phyloP scores from a whole-genome alignment of 2,888 invertebrate species.

The Trichopoda pennipes region DNA sequence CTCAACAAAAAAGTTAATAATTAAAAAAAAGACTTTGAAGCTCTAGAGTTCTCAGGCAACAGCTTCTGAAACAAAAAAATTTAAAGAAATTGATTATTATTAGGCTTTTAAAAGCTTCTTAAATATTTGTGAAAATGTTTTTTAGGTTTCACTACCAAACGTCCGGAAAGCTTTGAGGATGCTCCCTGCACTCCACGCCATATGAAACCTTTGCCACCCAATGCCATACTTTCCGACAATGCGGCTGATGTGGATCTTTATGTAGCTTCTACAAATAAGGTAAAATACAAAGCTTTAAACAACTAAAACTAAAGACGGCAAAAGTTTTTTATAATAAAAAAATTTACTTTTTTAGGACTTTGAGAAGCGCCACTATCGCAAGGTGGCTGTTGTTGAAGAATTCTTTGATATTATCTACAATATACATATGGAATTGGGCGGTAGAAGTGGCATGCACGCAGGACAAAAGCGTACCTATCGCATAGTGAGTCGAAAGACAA shows the following conservation, averaged over 20 bases:
- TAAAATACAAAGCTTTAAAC: slow-evolving; percentile 42
- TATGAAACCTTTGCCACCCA: slow-evolving; percentile 72
- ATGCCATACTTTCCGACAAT: slow-evolving; percentile 76
- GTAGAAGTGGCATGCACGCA: slow-evolving; percentile 96
- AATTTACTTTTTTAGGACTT: slow-evolving; percentile 83
- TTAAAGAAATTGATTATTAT: background rate
- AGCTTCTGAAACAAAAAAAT: background rate
- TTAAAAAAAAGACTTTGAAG: background rate
- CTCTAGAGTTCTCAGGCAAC: no score
- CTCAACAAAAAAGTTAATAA: no score
- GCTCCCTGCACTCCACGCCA: slow-evolving; percentile 75
- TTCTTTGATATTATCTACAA: slow-evolving; percentile 98
- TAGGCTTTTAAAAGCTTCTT: background rate
- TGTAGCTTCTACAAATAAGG: slow-evolving; percentile 79
- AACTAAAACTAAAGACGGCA: background rate
- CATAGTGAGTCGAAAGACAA: slow-evolving; percentile 85
- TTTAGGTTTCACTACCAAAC: slow-evolving; percentile 79
- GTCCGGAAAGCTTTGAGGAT: slow-evolving; percentile 78
- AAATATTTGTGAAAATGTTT: background rate
- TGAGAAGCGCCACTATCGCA: slow-evolving; percentile 90
- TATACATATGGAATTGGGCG: slow-evolving; percentile 96
- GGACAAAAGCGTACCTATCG: slow-evolving; percentile 97
- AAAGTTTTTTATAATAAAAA: background rate
- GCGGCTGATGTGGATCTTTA: slow-evolving; percentile 78
- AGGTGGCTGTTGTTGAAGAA: slow-evolving; percentile 98